Evolutionary conservation across 2,888 invertebrate species (phyloP).

Genomic region (Byasa hedistus): DNA sequence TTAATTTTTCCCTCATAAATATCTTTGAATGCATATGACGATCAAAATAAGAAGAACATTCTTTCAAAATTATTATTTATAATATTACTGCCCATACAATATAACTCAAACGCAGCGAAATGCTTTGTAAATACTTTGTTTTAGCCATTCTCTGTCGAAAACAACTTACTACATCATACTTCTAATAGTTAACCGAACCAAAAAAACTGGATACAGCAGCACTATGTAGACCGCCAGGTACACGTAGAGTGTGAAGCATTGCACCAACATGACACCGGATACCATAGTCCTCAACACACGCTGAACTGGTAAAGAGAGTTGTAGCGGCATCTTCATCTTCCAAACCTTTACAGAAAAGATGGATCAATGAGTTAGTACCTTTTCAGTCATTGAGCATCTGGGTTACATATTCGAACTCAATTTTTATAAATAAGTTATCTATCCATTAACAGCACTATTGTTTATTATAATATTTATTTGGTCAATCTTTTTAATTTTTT

Average conservation of each 20-base stretch:
- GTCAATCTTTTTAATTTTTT: no score
- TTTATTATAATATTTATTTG: no score
- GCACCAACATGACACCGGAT: constrained; percentile 73
- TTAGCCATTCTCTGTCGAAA: not conserved
- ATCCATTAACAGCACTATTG: no score
- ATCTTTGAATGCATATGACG: no score
- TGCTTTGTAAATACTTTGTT: not conserved
- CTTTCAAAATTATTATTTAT: no score
- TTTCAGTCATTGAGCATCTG: not conserved
- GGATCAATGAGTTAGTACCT: not conserved
- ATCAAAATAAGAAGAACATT: no score
- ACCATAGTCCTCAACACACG: constrained; percentile 73
- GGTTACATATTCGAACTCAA: no score
- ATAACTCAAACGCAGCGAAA: not conserved
- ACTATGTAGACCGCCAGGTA: constrained; percentile 79
- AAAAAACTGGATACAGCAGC: constrained; percentile 77
- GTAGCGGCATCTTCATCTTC: constrained; percentile 72
- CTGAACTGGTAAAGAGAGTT: constrained; percentile 64
- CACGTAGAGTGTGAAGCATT: constrained; percentile 78
- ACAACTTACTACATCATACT: constrained; percentile 2
- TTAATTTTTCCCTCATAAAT: no score
- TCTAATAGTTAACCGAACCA: constrained; percentile 51
- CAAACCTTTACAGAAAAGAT: constrained; percentile 59
- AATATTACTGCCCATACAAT: no score
- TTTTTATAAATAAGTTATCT: no score